These are phyloP conservation scores for Torymus auratus DNA, from an alignment of 2,888 invertebrate genomes.

Conservation along the genomic window DNA sequence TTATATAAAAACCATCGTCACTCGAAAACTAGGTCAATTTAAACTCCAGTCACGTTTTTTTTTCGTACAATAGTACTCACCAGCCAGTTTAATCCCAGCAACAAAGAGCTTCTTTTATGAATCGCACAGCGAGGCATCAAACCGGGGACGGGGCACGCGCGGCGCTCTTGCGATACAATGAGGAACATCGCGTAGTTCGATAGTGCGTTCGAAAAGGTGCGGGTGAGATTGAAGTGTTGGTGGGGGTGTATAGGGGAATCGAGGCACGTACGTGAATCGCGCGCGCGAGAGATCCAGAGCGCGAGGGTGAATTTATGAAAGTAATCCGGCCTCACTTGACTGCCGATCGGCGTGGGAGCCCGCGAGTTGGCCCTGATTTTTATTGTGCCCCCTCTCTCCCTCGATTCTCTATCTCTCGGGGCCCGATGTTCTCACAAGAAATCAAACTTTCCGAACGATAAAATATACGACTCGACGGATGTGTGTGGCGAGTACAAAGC, in stretches of 20 bases:
- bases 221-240: background rate
- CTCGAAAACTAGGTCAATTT: background rate
- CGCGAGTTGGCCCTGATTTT: slow-evolving; percentile 56
- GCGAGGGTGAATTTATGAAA: slow-evolving; percentile 65
- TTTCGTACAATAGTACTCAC: background rate
- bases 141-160: background rate
- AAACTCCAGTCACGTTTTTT: slow-evolving; percentile 19
- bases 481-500: slow-evolving; percentile 54
- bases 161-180: slow-evolving; percentile 33
- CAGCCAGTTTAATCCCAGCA: slow-evolving; percentile 40
- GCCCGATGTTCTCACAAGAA: slow-evolving; percentile 60
- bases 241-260: slow-evolving; percentile 5
- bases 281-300: slow-evolving; percentile 27
- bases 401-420: background rate
- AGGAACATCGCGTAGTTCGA: slow-evolving; percentile 32
- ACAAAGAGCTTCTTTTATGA: slow-evolving; percentile 35
- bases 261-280: slow-evolving; percentile 34
- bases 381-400: slow-evolving; percentile 58
- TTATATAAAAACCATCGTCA: slow-evolving; percentile 10
- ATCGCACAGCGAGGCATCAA: background rate
- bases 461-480: slow-evolving; percentile 71
- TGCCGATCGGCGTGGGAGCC: slow-evolving; percentile 77
- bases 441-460: slow-evolving; percentile 75
- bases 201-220: slow-evolving; percentile 23
- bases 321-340: slow-evolving; percentile 74